These are phyloP conservation scores for Norana najaformis DNA, from an alignment of 2,888 invertebrate genomes.

Conservation along the genomic window DNA sequence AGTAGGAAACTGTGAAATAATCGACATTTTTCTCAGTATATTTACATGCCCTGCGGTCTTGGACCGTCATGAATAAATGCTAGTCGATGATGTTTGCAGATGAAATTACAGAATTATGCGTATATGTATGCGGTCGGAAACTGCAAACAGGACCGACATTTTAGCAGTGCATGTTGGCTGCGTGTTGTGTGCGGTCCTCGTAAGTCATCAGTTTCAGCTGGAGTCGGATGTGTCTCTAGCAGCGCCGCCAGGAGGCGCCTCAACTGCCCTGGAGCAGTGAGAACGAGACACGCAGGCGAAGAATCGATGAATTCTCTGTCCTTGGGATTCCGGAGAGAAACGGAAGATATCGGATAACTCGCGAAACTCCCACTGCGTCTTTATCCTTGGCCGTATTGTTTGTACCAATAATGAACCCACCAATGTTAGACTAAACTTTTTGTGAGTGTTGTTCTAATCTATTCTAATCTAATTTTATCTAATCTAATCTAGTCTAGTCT, in stretches of 20 bases:
- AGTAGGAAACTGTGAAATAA: too few relatives aligned
- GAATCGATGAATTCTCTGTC: background rate
- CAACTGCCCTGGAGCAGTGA: too few relatives aligned
- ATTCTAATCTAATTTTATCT: too few relatives aligned
- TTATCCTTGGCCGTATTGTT: background rate
- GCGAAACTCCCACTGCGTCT: background rate
- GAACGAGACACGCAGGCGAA: background rate
- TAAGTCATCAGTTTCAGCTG: conserved; percentile 2
- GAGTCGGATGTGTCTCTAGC: background rate
- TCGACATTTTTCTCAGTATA: too few relatives aligned
- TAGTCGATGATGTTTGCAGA: background rate
- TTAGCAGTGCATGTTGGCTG: background rate
- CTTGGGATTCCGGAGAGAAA: background rate
- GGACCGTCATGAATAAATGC: too few relatives aligned
- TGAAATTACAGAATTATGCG: background rate
- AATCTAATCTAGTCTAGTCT: too few relatives aligned
- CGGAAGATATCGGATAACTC: background rate
- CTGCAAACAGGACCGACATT: background rate
- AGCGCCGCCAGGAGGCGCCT: background rate
- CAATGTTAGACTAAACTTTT: background rate
- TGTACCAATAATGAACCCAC: too few relatives aligned
- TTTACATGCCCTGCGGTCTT: too few relatives aligned
- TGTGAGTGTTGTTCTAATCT: background rate
- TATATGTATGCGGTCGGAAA: background rate
- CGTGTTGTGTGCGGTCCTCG: background rate